Conservation (phyloP, 2,888 invertebrate genomes). For the Apodemia zela region DNA sequence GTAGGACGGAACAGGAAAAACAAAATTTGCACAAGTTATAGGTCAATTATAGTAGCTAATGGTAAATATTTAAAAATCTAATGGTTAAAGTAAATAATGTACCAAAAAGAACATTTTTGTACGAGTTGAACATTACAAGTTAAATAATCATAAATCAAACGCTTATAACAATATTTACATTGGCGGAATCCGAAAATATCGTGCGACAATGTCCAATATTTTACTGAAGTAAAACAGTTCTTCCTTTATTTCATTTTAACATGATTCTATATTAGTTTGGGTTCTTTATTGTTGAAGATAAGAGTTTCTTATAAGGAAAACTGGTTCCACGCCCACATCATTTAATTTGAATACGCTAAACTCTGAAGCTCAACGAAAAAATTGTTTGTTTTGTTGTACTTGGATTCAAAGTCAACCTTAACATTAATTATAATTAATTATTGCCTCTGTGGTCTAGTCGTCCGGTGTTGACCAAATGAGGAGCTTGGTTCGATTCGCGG, state of each 20-base stretch:
- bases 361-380: too few relatives aligned
- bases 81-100: neutral
- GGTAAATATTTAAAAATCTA: neutral
- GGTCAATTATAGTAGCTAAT: too few relatives aligned
- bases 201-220: conserved; percentile 19
- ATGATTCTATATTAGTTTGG: conserved; percentile 23
- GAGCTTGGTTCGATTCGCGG: too few relatives aligned
- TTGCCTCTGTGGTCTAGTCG: neutral
- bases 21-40: too few relatives aligned
- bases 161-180: conserved; percentile 59
- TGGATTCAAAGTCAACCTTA: too few relatives aligned
- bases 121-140: conserved; percentile 26
- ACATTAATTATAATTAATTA: too few relatives aligned
- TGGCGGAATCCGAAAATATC: conserved; percentile 36
- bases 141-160: conserved; percentile 62
- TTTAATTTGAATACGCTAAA: conserved; percentile 6
- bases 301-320: neutral
- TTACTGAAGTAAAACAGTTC: conserved; percentile 30
- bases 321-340: conserved; percentile 7
- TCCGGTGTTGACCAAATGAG: too few relatives aligned
- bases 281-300: conserved; percentile 18
- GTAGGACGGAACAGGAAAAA: too few relatives aligned
- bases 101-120: neutral
- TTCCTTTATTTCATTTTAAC: conserved; percentile 31
- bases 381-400: too few relatives aligned